Evolutionary conservation across 2,797 vertebrate genomes (phyloP).

Genomic region (Astyanax mexicanus): DNA sequence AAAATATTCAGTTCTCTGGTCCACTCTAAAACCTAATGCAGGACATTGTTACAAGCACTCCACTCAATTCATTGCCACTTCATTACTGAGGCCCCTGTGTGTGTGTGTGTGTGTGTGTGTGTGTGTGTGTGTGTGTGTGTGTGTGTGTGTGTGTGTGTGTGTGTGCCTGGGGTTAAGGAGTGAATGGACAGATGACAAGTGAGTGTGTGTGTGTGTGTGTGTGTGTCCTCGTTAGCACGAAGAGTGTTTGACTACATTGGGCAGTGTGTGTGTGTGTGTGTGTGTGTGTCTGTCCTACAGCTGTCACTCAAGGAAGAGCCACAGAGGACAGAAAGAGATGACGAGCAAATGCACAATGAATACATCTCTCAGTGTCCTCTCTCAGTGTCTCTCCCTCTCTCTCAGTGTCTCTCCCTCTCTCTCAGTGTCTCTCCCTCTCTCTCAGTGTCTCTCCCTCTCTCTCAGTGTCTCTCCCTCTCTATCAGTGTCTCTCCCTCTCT

Average conservation of each 20-base stretch:
- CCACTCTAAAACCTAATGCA: constrained; percentile 35
- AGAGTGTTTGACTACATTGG: constrained; percentile 74
- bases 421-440: too few relatives aligned
- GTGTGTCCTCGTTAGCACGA: constrained; percentile 72
- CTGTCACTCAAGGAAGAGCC: constrained; percentile 68
- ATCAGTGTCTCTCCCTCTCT: too few relatives aligned
- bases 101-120: constrained; percentile 37
- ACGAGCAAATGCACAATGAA: constrained; percentile 2
- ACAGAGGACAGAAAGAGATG: constrained; percentile 26
- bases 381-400: constrained; percentile 44
- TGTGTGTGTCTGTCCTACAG: constrained; percentile 61
- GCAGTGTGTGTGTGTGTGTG: constrained; percentile 46
- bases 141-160: constrained; percentile 35
- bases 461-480: too few relatives aligned
- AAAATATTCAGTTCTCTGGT: constrained; percentile 18
- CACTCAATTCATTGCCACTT: constrained; percentile 39
- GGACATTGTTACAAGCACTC: constrained; percentile 39
- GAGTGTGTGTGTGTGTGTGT: constrained; percentile 44
- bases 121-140: constrained; percentile 30
- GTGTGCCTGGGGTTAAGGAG: constrained; percentile 24
- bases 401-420: constrained; percentile 46
- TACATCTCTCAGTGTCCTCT: too few relatives aligned
- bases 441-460: too few relatives aligned
- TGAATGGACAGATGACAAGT: too few relatives aligned
- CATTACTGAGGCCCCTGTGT: constrained; percentile 42